phyloP scores from a whole-genome alignment of 2,797 vertebrate species.

The Cirrhinus mrigala region DNA sequence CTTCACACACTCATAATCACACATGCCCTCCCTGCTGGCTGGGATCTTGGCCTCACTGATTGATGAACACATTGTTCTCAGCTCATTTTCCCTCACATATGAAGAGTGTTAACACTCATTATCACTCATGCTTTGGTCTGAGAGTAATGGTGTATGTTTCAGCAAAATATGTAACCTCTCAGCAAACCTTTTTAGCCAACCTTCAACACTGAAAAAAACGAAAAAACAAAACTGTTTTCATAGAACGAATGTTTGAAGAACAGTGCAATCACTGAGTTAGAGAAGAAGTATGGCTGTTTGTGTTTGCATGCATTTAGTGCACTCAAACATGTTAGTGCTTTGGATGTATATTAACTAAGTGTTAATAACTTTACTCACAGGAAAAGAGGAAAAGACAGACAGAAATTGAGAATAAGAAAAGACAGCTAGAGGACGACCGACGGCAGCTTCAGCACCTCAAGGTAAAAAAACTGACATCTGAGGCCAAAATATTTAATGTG shows the following conservation, averaged over 20 bases:
- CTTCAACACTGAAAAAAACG: neutral
- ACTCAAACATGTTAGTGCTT: neutral
- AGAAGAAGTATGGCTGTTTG: neutral
- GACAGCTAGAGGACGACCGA: slow-evolving; percentile 89
- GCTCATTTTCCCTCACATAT: slow-evolving; percentile 14
- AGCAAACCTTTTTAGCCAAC: neutral
- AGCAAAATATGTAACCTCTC: neutral
- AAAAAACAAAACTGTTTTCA: neutral
- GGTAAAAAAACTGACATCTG: slow-evolving; percentile 70
- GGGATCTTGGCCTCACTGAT: neutral
- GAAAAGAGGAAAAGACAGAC: slow-evolving; percentile 89
- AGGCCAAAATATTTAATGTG: neutral
- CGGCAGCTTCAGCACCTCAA: slow-evolving; percentile 92
- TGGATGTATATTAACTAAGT: neutral
- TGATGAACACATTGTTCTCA: neutral
- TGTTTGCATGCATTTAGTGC: neutral
- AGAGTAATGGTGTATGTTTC: neutral
- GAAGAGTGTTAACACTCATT: neutral
- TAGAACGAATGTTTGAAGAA: neutral
- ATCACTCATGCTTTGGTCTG: neutral
- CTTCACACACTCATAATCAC: neutral
- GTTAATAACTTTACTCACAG: slow-evolving; percentile 72
- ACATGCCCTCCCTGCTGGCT: neutral
- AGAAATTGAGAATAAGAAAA: slow-evolving; percentile 88
- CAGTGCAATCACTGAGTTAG: neutral